Base-by-base conservation (phyloP, 2,888 invertebrate genomes). In the Drosophila nigritarsus region DNA sequence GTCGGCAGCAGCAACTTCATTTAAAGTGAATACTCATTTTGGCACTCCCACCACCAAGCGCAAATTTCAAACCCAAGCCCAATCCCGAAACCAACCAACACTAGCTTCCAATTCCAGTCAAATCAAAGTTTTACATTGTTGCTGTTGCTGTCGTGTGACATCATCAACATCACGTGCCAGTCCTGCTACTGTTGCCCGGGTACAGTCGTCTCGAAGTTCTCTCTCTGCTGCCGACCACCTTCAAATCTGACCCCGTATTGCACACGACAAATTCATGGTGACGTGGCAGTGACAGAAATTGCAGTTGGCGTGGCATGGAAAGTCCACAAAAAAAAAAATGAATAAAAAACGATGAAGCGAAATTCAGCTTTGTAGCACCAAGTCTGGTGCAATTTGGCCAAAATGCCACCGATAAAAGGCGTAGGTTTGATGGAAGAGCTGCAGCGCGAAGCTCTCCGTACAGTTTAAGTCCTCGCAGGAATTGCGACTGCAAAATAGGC, bases 251-350 rank as follows among this genome's bases (percentile, higher is more conserved):
- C 56, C 56, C 42, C 40, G 32, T 24, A 48, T 55, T 71, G 65
- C 75, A 61, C 54, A 72, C 67, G 51, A 61, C 42, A 64, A 68
- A 42, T 30, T 51, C 51, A 27, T 45, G 38, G 53, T 69, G 70
- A 71, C 71, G 78, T 68, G 79, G 68, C 81, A 71, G 66, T 79
- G 84, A 81, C 85, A 74, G 75, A 83, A 87, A 85, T 83, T 85
- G 80, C 82, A 85, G 82, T 70, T 86, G 75, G 56, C 69, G 58
- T 72, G 71, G 65, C 68, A 36, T n/a, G 50, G 51, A 73, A 66
- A 66, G 72, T 45, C 55, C 59, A 42, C 49, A 62, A 66, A 63
- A 40, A 60, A 9, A 42, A 32, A n/a, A 4, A 27, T 11, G 59
- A 59, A 24, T 11, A 13, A 30, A 50, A 24, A 45, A 20, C 24